A percentile compares a stretch with the other conserved stretches of the same genome.
These are phyloP conservation scores for Galbula dea DNA, from an alignment of 2,113 vertebrate species.

Conservation along the genomic window DNA sequence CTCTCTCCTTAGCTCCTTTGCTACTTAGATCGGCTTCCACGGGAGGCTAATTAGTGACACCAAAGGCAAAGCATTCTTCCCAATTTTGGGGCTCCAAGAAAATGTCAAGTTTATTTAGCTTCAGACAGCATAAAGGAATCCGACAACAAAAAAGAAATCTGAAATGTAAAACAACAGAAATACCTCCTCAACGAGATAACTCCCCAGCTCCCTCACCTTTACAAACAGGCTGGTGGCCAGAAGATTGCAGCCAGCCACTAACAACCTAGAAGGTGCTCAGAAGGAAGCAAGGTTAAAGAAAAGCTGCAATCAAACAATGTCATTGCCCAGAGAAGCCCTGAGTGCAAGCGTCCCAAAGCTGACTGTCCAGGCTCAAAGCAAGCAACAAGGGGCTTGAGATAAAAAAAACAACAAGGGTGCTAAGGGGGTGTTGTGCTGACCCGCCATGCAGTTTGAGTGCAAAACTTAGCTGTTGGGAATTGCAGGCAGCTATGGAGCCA, in stretches of 20 bases:
- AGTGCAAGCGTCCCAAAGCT: constrained; percentile 13
- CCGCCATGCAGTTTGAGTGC: constrained; percentile 28
- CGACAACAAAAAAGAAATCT: not conserved
- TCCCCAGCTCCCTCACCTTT: constrained; percentile 52
- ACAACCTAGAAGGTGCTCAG: not conserved
- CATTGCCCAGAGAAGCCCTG: constrained; percentile 3
- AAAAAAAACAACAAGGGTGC: not conserved
- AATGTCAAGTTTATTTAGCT: constrained; percentile 29
- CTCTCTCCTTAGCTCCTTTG: not conserved
- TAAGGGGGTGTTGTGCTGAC: constrained; percentile 3
- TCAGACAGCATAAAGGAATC: not conserved
- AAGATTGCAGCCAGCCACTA: not conserved
- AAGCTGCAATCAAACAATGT: not conserved
- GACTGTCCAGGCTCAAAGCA: not conserved
- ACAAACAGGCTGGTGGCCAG: not conserved
- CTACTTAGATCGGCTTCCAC: not conserved
- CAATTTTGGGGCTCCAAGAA: not conserved
- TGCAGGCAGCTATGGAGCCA: constrained; percentile 52
- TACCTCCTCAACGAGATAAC: not conserved
- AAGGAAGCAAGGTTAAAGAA: not conserved
- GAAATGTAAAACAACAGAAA: not conserved
- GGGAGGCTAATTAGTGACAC: constrained; percentile 38
- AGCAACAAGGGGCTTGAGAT: not conserved
- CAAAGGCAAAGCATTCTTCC: constrained; percentile 24
- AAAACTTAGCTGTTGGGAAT: constrained; percentile 48